Base-by-base conservation (phyloP, 2,113 vertebrate species). In the Neogobius melanostomus region DNA sequence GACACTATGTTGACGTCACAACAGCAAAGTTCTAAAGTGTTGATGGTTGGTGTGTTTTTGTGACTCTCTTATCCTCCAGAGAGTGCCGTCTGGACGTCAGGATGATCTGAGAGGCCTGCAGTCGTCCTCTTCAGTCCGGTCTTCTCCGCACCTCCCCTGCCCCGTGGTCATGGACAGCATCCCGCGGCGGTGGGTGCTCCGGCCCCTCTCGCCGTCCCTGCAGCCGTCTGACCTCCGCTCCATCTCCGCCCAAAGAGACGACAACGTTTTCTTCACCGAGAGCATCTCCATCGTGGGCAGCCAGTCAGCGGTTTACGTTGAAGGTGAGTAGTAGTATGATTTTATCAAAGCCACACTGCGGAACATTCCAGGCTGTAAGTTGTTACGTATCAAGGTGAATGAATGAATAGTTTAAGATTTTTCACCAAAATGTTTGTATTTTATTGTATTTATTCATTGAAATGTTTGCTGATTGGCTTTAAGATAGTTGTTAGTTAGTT, bases 181-280 rank as follows among this genome's bases (percentile, higher is more conserved):
- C 53, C 89, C 91, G 1, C 87, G 79, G 64, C 85, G 51, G n/a
- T 93, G 92, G 92, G 85, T 86, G 8, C 79, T 92, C 49, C 88
- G 91, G 75, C 85, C 92, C 36, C 48, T 92, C 53, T 89, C 88
- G 14, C 91, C 92, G 0, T 75, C 66, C 15, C 80, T 93, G 53
- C 90, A 91, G 15, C 88, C 64, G 8, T 85, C 86, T 6, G 90
- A 93, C 71, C 86, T 91, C 6, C 82, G 89, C 9, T 76, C 73
- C 51, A 77, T 91, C 2, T 9, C 81, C 2, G 75, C 72, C 28
- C 80, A 86, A 0, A 9, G 8, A 7, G 82, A 80, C 0, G 0
- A 51, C 52, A 7, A 3, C 5, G 28, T 46, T n/a, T 45, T 77
- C 43, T 36, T 6, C 36, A 57, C 63, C 6, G 71, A 81, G 9